Evolutionary conservation across 2,113 vertebrate genomes (phyloP).

Genomic region (Cynocephalus volans): DNA sequence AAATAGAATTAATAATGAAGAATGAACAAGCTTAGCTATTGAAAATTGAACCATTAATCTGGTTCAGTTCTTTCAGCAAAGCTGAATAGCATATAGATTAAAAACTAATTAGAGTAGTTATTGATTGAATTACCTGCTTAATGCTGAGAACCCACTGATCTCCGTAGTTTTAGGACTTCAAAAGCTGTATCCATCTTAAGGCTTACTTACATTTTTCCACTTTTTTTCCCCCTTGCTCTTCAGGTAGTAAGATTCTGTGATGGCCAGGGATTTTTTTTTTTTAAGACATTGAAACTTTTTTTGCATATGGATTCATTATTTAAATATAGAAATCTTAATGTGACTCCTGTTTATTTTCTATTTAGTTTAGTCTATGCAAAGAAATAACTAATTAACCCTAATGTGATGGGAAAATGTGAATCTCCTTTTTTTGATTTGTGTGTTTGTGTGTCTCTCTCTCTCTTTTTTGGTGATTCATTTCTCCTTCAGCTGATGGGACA

Average conservation of each 20-base stretch:
- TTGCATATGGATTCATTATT: not conserved
- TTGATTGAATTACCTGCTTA: conserved; percentile 41
- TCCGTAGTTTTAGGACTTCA: conserved; percentile 27
- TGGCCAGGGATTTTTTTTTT: not conserved
- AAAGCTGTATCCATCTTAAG: conserved; percentile 36
- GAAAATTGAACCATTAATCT: conserved; percentile 51
- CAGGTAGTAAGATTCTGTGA: conserved; percentile 39
- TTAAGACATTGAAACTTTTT: not conserved
- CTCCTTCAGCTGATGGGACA: conserved; percentile 92
- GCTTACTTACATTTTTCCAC: not conserved
- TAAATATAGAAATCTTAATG: conserved; percentile 62
- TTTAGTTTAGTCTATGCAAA: conserved; percentile 65
- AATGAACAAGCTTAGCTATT: conserved; percentile 37
- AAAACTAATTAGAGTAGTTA: conserved; percentile 34
- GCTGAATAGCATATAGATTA: not conserved
- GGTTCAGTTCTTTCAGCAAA: conserved; percentile 55
- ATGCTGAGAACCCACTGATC: not conserved
- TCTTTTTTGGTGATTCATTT: conserved; percentile 58
- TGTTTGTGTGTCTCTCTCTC: not conserved
- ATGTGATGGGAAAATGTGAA: conserved; percentile 34
- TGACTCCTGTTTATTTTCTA: conserved; percentile 48
- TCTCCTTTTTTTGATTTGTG: conserved; percentile 45
- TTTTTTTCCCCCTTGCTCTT: conserved; percentile 54
- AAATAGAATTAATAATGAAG: conserved; percentile 61
- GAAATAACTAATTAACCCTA: not conserved